Conservation (phyloP, 2,888 invertebrate genomes). For the Polymixis lichenea region DNA sequence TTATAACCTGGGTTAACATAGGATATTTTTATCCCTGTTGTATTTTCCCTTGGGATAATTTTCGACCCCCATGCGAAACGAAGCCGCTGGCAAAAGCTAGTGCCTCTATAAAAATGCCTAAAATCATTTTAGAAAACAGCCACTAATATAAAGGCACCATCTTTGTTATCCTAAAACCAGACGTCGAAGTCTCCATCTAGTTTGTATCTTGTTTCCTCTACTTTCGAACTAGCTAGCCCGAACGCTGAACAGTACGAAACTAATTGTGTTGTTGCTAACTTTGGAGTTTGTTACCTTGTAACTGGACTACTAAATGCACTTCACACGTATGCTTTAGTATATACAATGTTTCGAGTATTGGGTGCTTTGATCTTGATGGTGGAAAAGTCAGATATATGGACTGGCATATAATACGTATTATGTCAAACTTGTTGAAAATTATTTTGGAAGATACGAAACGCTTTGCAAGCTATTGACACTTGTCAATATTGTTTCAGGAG, state of each 20-base stretch:
- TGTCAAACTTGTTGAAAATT: not conserved
- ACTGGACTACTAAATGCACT: slow-evolving; percentile 11
- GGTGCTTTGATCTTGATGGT: not conserved
- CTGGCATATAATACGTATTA: no score
- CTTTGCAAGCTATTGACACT: not conserved
- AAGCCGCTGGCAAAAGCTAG: no score
- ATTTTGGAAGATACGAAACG: not conserved
- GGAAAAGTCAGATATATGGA: not conserved
- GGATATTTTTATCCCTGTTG: no score
- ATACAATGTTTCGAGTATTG: not conserved
- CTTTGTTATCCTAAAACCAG: not conserved
- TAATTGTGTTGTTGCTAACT: slow-evolving; percentile 41
- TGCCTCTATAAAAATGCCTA: no score
- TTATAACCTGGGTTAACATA: no score
- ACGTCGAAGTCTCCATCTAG: not conserved
- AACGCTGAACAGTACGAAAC: slow-evolving; percentile 18
- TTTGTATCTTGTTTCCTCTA: slow-evolving; percentile 18
- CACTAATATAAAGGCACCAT: not conserved
- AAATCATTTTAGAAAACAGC: not conserved
- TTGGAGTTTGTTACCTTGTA: slow-evolving; percentile 17
- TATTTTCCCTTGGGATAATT: no score
- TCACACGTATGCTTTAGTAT: no score
- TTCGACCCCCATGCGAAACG: no score
- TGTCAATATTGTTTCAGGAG: not conserved
- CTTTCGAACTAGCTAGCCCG: slow-evolving; percentile 7